Base-by-base conservation (phyloP, 1,140 invertebrate genomes). In the Onthophagus taurus region DNA sequence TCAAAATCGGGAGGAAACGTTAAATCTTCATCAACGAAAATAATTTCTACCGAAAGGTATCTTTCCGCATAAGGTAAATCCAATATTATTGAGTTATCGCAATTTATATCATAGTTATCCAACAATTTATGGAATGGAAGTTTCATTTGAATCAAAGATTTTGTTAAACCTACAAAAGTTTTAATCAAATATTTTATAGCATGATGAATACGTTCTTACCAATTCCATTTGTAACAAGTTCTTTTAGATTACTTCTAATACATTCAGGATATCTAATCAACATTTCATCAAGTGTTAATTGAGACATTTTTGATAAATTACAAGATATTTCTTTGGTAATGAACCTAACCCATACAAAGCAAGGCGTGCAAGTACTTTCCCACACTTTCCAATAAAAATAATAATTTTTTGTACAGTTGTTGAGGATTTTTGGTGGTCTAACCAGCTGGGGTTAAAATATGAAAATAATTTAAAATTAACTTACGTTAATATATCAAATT, bases 1-100 rank as follows among this genome's bases (percentile, higher is more conserved):
- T 58, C 47, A 50, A 67, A 67, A 53, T 67, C 64, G 14, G 64
- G 64, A 4, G 63, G 50, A 30, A 56, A 54, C 4, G 31, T 38
- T 26, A 51, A 48, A 37, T 61, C 50, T 29, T 61, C 51, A 30
- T 57, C 54, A 49, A 58, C 54, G 35, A 67, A 65, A 20, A 67
- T 56, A 5, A 67, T 42, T 42, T 64, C 61, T 62, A 62, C 65
- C 17, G 50, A 44, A 12, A 65, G 36, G 13, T 35, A 35, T 45
- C 54, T 55, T 12, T 58, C 62, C 14, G 63, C 63, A 46, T 55
- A 64, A 2, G 64, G 63, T 24, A 67, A 50, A 16, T 54, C 50
- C 23, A 66, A 35, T 7, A 41, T 56, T 47, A 61, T 63, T 20
- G 54, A 54, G 37, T 63, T 56, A 18, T 52, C 57, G 35, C 49